Base-by-base conservation (phyloP, 1,140 invertebrate species). In the Penaeus vannamei region DNA sequence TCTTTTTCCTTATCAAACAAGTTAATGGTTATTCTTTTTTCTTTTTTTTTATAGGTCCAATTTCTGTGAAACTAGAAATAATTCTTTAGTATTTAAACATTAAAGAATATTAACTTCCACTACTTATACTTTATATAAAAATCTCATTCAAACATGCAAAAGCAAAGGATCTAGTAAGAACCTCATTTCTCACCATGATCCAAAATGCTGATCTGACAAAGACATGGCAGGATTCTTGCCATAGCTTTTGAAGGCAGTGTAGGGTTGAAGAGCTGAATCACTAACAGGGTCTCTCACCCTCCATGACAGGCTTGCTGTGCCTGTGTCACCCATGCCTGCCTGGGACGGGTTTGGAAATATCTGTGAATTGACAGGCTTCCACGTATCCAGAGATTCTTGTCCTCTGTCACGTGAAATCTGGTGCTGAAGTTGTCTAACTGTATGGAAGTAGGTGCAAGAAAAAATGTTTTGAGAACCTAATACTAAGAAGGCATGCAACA, bases 191-290 rank as follows among this genome's bases (percentile, higher is more conserved):
- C 22, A 76, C 72, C 72, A 29, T 32, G 72, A 29, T 32, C 42
- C 42, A 29, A 76, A 76, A 32, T 76, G 72, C 23, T 36, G 29
- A 76, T 76, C 42, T 81, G 76, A n/a, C 7, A 86, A 20, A 88
- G 66, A 53, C 22, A 76, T 19, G 22, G 80, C 59, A 29, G 81
- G 53, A 77, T 61, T 60, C 64, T 84, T 88, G 36, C n/a, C 66
- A 62, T 88, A 88, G 26, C 80, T 84, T 29, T 76, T 88, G 32
- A 88, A 88, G 10, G 86, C 80, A 17, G 86, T 84, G 46, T 60
- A 76, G 8, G 80, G 81, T 61, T 84, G 80, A 4, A 84, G 86
- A 22, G 76, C 59, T 4, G 80, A 20, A 22, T 88, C 69, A 42
- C 1, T 36, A 5, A 84, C 14, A 62, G 80, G 26, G 26, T 88